Base-by-base conservation (phyloP, 2,888 invertebrate species). In the Ormyrus thymus region DNA sequence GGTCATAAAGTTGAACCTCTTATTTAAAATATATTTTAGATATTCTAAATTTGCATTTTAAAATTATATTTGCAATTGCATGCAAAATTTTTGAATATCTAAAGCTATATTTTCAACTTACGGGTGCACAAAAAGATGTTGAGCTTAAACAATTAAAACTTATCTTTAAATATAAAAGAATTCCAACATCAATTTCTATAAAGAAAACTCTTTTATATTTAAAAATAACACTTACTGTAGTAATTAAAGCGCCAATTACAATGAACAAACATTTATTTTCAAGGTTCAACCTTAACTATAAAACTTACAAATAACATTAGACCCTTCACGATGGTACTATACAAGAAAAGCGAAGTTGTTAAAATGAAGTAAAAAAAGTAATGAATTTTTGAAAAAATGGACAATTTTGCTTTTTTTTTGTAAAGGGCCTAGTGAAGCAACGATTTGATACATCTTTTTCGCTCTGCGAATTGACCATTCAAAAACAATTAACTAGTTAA, bases 401-500 rank as follows among this genome's bases (percentile, higher is more conserved):
- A 53, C 9, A 61, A 13, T 48, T 48, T 80, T 50, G 58, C 55
- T 62, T 76, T 51, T 55, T 29, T 43, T 43, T 64, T 61, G 77
- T 64, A 76, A 78, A 78, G 81, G 78, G 81, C 58, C 13, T 29
- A 78, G 78, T 55, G 66, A 75, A 77, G 78, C 69, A 81, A 81
- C 78, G 72, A 72, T 78, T 59, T 65, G 70, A 78, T 77, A 77
- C 73, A 81, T 79, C 77, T 81, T 72, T 75, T 79, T 78, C 81
- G 80, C 81, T 79, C 66, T 80, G 62, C 76, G 70, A 77, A 80
- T 78, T 69, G 73, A 72, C 76, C 70, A 76, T 79, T 79, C 61
- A 72, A 70, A 74, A 82, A 81, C 74, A 82, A 81, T 77, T 80
- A 83, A 77, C 73, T 71, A 68, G 65, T 51, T 79, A 58, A 69